Evolutionary conservation across 2,797 vertebrate species (phyloP), one percentile per base, ranked within the genome.

Genomic region (Hydrolagus colliei): DNA sequence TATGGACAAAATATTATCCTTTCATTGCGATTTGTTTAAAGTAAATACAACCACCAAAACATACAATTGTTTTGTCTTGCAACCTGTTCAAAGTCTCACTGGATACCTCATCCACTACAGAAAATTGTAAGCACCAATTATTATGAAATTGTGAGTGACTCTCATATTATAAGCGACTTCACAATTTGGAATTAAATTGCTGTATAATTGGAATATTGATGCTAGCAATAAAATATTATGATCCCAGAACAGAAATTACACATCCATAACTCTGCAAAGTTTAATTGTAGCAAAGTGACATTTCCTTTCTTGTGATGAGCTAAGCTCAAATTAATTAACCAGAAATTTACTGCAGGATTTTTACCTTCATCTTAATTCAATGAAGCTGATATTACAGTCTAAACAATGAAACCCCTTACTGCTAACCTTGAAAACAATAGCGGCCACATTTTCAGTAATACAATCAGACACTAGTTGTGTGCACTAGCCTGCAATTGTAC

Each of bases 401-500:
- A 82, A 82, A 82, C 68, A 68, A 7, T n/a, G 32, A 82, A 82
- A 82, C 63, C 68, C 41, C 68, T 82, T 35, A 68, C 22, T 82
- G 79, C 22, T 27, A 67, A 12, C 63, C 62, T 68, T 62, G 18
- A 32, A 32, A 82, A 22, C 65, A 20, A 67, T 16, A 68, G 41
- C 67, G 9, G 13, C 68, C 62, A 82, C 79, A 82, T 68, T 82
- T 68, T 52, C 41, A 52, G 41, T 52, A 82, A 32, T 82, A 13
- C 63, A 82, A 16, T 68, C 27, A 82, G 32, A 32, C 32, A 68
- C 9, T 67, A 16, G 20, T 67, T 82, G 63, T 68, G 79, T 68
- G 63, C 27, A 35, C 22, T 18, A 76, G 27, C 67, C 63, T 20
- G 59, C 5, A 76, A 52, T 82, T 68, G 65, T 20, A 67, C 14